Base-by-base conservation (phyloP, 2,113 vertebrate species). In the Irena cyanogastra region DNA sequence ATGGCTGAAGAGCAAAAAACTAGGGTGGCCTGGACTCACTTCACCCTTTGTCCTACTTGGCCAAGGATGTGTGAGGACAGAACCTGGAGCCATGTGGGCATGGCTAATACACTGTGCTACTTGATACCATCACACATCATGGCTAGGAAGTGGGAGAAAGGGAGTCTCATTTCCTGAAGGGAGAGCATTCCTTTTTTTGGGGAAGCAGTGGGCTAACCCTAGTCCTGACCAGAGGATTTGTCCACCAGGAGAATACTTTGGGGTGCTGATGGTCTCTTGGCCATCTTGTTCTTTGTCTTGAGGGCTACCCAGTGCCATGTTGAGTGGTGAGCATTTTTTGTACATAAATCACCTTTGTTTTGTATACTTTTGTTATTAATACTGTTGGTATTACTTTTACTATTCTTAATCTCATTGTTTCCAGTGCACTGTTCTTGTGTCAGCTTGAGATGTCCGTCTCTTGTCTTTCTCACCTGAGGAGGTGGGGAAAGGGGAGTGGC, bases 111-210 rank as follows among this genome's bases (percentile, higher is more conserved):
- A 57, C 1, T 42, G 16, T 57, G 30, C 24, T 49, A 50, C 16
- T 26, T 24, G 7, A 57, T 20, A 42, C 8, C 16, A 31, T 26
- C 35, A 57, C 17, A 57, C 16, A 26, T 21, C 26, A 21, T 11
- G 21, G 16, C 35, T 21, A 49, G 20, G 20, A 35, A 31, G 14
- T 9, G 4, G 26, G 16, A 30, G 6, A 42, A 57, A 42, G 4
- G 30, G 16, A 57, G 10, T 39, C 35, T 33, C 3, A 4, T 27
- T 53, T 53, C 39, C 60, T 65, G 10, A 57, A 57, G 24, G 8
- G 16, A 65, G 10, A 39, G 5, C 0, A 0, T 7, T 76, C 10
- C 7, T 37, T 69, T 66, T 45, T 23, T 16, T 4, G 1, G 23
- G 8, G 10, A 44, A 61, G 23, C 4, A 31, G 22, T 28, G 28